Base-by-base conservation (phyloP, 2,888 invertebrate species). In the Hemaris fuciformis region DNA sequence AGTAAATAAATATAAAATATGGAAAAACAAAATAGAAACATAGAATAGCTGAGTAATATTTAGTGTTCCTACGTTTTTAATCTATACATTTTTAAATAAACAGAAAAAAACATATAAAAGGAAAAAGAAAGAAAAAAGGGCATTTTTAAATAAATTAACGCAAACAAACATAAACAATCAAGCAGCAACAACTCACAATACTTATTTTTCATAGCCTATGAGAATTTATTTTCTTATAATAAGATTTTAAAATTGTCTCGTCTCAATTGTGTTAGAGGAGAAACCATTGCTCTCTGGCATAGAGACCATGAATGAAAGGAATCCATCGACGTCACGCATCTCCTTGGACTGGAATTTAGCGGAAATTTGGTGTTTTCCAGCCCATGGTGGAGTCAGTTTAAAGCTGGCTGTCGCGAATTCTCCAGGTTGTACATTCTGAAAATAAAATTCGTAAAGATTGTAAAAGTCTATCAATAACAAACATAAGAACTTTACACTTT, bases 311-410 rank as follows among this genome's bases (percentile, higher is more conserved):
- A 97, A 95, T 59, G 95, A 94, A n/a, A 95, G 83, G 85, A 96
- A 97, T 1, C 98, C 98, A 77, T 98, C 98, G 1, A 98, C 97
- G 80, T 98, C 98, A 66, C 95, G 95, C 72, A 99, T 93, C 83
- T 98, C 97, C 74, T 96, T 97, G 10, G 97, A 97, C 58, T 94
- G 94, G 85, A 98, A 98, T 83, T 98, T 98, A 20, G 96, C 98
- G 23, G 96, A 95, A 66, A 98, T 95, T 18, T 97, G 97, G 67
- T 96, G 96, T 41, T 96, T 94, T 0, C 98, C 98, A 0, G 94
- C 93, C 84, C 95, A 94, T 2, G 95, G 95, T 0, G 98, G 97
- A 0, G 94, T 95, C 79, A 98, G 93, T 69, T 95, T 95, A 76
- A 98, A 96, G 20, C 94, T 94, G 0, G 95, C 96, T 60, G 94